Conservation (phyloP, 2,888 invertebrate genomes). For the Neoaliturus tenellus region DNA sequence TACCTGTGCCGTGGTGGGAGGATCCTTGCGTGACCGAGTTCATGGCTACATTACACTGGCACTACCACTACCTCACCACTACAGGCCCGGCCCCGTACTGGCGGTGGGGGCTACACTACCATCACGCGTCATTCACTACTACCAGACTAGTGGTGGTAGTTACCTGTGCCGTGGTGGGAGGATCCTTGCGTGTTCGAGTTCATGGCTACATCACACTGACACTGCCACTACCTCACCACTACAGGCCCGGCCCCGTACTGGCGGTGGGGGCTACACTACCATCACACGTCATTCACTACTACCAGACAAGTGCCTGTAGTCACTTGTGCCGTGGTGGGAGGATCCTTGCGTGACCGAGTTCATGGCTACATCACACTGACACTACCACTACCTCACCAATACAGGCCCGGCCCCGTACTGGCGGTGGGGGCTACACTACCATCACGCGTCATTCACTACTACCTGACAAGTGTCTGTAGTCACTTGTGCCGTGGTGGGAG, state of each 20-base stretch:
- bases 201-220: constrained; percentile 13
- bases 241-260: neutral
- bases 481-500: neutral
- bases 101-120: neutral
- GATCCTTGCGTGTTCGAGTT: neutral
- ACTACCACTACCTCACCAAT: neutral
- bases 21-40: neutral
- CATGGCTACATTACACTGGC: neutral
- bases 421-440: constrained; percentile 6
- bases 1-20: neutral
- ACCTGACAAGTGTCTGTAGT: neutral
- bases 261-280: neutral
- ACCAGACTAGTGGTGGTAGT: neutral
- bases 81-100: neutral
- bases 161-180: neutral
- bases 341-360: neutral
- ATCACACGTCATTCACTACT: neutral
- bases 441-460: neutral
- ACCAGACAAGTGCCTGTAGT: neutral
- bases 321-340: neutral
- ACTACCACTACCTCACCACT: neutral
- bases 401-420: neutral
- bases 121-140: neutral
- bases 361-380: neutral
- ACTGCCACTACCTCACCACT: neutral